Evolutionary conservation across 2,888 invertebrate genomes (phyloP).

Genomic region (Pimpla rufipes): DNA sequence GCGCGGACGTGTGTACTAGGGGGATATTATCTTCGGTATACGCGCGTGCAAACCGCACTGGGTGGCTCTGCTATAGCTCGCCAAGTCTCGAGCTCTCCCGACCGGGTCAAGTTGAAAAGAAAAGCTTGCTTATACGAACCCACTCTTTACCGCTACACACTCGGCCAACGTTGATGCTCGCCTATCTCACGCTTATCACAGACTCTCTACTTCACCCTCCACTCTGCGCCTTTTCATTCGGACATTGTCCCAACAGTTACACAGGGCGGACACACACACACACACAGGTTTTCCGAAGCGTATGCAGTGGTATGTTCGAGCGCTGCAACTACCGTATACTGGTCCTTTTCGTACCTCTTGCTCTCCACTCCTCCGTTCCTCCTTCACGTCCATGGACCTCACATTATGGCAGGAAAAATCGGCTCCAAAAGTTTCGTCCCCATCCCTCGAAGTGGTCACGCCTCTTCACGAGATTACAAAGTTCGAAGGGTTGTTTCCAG

Average conservation of each 20-base stretch:
- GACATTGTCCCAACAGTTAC: conserved; percentile 49
- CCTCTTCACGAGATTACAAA: conserved; percentile 68
- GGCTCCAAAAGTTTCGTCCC: conserved; percentile 50
- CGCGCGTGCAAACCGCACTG: conserved; percentile 7
- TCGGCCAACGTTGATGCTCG: conserved; percentile 34
- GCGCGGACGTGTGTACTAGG: conserved; percentile 25
- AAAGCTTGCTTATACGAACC: conserved; percentile 36
- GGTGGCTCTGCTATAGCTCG: background rate
- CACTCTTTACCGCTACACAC: background rate
- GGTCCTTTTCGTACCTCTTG: background rate
- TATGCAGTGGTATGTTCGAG: background rate
- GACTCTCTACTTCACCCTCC: conserved; percentile 16
- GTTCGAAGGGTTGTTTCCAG: conserved; percentile 63
- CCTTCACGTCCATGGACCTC: conserved; percentile 14
- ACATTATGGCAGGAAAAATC: conserved; percentile 63
- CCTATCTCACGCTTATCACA: conserved; percentile 30
- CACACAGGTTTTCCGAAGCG: background rate
- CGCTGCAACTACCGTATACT: conserved; percentile 15
- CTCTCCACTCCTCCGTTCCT: background rate
- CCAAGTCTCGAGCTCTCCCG: conserved; percentile 37
- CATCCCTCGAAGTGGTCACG: conserved; percentile 48
- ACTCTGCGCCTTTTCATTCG: conserved; percentile 40
- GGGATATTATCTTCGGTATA: conserved; percentile 51
- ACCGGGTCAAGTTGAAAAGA: conserved; percentile 57
- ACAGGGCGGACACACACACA: conserved; percentile 1